phyloP scores from a whole-genome alignment of 2,797 vertebrate species.

The Sebastes reedi region DNA sequence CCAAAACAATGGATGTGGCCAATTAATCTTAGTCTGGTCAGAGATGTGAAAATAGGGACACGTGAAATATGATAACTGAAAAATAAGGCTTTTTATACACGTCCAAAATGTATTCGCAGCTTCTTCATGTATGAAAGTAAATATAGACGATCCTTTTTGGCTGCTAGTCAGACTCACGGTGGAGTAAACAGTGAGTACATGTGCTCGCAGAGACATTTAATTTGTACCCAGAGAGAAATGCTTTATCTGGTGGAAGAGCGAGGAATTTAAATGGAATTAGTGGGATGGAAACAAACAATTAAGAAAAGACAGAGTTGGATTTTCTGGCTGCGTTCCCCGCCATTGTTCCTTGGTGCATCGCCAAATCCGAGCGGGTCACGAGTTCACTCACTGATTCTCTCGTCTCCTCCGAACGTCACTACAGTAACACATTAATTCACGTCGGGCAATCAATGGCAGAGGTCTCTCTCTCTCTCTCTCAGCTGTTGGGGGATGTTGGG shows the following conservation, averaged over 20 bases:
- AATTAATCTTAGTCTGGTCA: slow-evolving; percentile 55
- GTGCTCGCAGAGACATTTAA: slow-evolving; percentile 25
- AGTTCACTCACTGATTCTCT: slow-evolving; percentile 44
- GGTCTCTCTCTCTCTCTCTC: not conserved
- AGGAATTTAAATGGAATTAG: slow-evolving; percentile 47
- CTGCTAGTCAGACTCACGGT: slow-evolving; percentile 30
- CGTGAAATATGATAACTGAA: slow-evolving; percentile 7
- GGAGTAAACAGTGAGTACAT: slow-evolving; percentile 35
- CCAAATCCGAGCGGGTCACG: slow-evolving; percentile 48
- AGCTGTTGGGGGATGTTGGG: not conserved
- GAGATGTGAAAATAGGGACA: slow-evolving; percentile 32
- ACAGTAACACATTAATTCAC: slow-evolving; percentile 28
- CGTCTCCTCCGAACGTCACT: slow-evolving; percentile 16
- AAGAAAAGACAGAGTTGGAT: slow-evolving; percentile 42
- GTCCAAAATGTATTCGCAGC: slow-evolving; percentile 20
- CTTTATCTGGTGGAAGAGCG: slow-evolving; percentile 40
- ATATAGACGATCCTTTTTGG: slow-evolving; percentile 15
- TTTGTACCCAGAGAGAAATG: slow-evolving; percentile 40
- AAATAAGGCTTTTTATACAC: not conserved
- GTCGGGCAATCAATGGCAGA: slow-evolving; percentile 21
- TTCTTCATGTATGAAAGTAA: slow-evolving; percentile 43
- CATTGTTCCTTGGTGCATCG: slow-evolving; percentile 37
- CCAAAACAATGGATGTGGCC: slow-evolving; percentile 26
- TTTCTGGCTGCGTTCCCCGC: slow-evolving; percentile 44
- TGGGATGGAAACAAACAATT: slow-evolving; percentile 52